phyloP scores from a whole-genome alignment of 2,113 vertebrate species.

The Turnix velox region DNA sequence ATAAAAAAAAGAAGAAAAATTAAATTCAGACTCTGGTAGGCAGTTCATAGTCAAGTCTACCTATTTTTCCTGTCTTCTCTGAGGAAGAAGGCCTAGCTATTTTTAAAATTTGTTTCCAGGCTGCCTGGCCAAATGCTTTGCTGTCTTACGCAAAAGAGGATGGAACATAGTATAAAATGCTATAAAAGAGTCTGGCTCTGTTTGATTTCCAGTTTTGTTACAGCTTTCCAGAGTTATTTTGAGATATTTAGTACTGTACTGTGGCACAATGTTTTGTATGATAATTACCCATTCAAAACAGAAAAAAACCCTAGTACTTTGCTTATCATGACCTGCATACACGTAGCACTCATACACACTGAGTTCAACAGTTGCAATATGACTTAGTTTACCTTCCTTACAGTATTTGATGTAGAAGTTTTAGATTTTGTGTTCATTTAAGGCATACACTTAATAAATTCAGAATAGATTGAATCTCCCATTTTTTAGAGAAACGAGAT shows the following conservation, averaged over 20 bases:
- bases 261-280: not conserved
- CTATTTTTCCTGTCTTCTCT: not conserved
- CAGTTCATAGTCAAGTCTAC: not conserved
- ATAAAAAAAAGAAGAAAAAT: not conserved
- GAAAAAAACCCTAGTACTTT: not conserved
- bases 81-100: not conserved
- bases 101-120: not conserved
- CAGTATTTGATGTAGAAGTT: not conserved
- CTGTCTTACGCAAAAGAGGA: not conserved
- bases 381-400: not conserved
- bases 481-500: not conserved
- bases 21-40: not conserved
- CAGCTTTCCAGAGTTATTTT: not conserved
- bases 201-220: not conserved
- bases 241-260: not conserved
- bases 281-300: not conserved
- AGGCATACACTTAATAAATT: not conserved
- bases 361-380: not conserved
- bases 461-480: not conserved
- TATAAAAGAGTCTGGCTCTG: not conserved
- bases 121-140: not conserved
- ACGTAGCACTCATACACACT: fast-evolving
- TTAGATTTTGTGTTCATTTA: not conserved
- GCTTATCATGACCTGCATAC: not conserved
- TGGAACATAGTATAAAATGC: not conserved